Evolutionary conservation across 2,888 invertebrate genomes (phyloP).

Genomic region (Agrochola litura): DNA sequence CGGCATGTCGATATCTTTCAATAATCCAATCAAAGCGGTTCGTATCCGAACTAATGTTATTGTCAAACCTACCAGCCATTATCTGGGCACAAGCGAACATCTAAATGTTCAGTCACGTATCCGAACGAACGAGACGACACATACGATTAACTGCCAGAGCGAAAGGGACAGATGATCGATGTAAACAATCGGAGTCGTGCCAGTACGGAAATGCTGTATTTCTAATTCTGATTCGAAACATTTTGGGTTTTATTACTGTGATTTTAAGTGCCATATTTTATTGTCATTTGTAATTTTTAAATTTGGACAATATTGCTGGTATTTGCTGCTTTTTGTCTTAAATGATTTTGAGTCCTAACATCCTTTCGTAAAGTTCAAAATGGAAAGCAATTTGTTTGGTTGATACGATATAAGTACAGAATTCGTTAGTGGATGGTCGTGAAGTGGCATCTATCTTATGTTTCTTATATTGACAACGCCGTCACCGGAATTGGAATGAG

Average conservation of each 20-base stretch:
- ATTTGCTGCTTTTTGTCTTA: slow-evolving; percentile 12
- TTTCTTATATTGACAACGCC: slow-evolving; percentile 83
- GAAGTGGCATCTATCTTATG: slow-evolving; percentile 83
- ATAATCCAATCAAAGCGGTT: slow-evolving; percentile 87
- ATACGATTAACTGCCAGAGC: slow-evolving; percentile 60
- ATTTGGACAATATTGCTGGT: slow-evolving; percentile 53
- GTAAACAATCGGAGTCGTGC: slow-evolving; percentile 77
- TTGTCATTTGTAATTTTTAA: slow-evolving; percentile 58
- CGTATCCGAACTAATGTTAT: slow-evolving; percentile 87
- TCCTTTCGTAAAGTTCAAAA: neutral
- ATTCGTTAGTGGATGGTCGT: slow-evolving; percentile 78
- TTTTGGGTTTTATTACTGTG: slow-evolving; percentile 57
- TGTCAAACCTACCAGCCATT: slow-evolving; percentile 87
- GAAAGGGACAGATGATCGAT: slow-evolving; percentile 74
- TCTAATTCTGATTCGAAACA: slow-evolving; percentile 52
- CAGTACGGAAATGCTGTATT: slow-evolving; percentile 65
- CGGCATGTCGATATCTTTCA: slow-evolving; percentile 84
- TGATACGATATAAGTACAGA: slow-evolving; percentile 44
- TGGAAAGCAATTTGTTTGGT: slow-evolving; percentile 8
- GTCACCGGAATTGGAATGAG: slow-evolving; percentile 80
- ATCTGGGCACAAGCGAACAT: slow-evolving; percentile 82
- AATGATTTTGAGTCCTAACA: slow-evolving; percentile 32
- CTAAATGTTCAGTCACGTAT: slow-evolving; percentile 87
- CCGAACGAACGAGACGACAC: slow-evolving; percentile 62
- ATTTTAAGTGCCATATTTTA: slow-evolving; percentile 56